phyloP scores from a whole-genome alignment of 2,888 invertebrate genomes.

The Lepetodrilus schrolli region DNA sequence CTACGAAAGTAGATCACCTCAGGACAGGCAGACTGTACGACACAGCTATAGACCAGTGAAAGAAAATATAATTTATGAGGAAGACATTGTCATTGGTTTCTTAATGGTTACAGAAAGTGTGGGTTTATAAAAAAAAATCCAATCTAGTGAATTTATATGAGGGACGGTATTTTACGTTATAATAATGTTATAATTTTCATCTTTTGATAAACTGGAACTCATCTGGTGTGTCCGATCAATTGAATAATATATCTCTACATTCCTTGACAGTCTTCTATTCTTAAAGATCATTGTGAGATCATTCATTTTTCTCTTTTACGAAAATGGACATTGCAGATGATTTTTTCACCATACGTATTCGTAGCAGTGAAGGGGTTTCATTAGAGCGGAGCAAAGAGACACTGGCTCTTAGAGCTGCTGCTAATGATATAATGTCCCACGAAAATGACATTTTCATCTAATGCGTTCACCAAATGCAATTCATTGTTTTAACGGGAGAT shows the following conservation, averaged over 20 bases:
- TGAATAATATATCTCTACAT: background rate
- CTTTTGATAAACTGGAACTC: background rate
- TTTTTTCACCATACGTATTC: background rate
- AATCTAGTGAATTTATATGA: background rate
- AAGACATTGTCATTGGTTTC: conserved; percentile 1
- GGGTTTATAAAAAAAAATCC: background rate
- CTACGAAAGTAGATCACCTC: background rate
- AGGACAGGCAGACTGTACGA: background rate
- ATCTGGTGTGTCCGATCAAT: background rate
- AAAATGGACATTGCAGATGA: background rate
- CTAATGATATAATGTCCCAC: conserved; percentile 42
- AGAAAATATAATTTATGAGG: background rate
- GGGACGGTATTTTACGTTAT: background rate
- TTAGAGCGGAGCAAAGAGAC: background rate
- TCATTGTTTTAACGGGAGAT: conserved; percentile 36
- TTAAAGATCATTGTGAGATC: background rate
- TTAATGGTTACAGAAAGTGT: background rate
- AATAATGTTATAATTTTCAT: background rate
- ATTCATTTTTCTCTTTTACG: background rate
- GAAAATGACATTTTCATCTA: conserved; percentile 42
- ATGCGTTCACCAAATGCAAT: conserved; percentile 40
- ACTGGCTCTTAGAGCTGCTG: conserved; percentile 35
- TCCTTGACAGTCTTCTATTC: background rate
- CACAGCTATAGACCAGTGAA: background rate
- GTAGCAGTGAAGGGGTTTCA: background rate